phyloP scores from a whole-genome alignment of 2,113 vertebrate genomes.

The Vulpes ferrilata region DNA sequence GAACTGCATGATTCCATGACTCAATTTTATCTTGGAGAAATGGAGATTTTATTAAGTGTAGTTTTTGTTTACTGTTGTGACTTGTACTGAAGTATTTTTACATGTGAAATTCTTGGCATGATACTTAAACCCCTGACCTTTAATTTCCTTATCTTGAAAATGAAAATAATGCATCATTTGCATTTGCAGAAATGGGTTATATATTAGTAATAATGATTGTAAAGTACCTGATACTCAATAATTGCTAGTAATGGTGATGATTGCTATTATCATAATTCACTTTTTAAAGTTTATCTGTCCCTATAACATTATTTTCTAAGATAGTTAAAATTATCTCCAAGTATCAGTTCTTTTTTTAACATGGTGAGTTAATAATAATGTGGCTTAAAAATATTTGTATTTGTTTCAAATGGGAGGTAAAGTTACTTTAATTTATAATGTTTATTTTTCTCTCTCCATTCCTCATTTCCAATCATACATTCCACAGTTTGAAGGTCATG shows the following conservation, averaged over 20 bases:
- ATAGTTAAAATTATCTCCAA: neutral
- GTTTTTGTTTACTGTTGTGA: neutral
- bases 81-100: neutral
- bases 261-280: neutral
- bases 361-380: neutral
- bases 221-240: neutral
- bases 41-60: neutral
- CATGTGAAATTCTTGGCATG: neutral
- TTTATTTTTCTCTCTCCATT: neutral
- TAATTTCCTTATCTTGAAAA: neutral
- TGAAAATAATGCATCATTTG: neutral
- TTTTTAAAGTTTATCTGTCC: neutral
- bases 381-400: neutral
- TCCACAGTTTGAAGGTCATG: neutral
- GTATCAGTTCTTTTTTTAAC: neutral
- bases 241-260: neutral
- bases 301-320: neutral
- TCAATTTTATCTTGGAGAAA: constrained; percentile 3
- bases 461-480: neutral
- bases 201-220: neutral
- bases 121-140: neutral
- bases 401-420: neutral
- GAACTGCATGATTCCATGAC: neutral
- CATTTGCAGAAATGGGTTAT: neutral
- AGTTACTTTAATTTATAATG: neutral